Evolutionary conservation across 37 sponge, comb jelly and placozoan species (phyloP), one percentile per base, ranked within the genome.

Genomic region (Corticium candelabrum): DNA sequence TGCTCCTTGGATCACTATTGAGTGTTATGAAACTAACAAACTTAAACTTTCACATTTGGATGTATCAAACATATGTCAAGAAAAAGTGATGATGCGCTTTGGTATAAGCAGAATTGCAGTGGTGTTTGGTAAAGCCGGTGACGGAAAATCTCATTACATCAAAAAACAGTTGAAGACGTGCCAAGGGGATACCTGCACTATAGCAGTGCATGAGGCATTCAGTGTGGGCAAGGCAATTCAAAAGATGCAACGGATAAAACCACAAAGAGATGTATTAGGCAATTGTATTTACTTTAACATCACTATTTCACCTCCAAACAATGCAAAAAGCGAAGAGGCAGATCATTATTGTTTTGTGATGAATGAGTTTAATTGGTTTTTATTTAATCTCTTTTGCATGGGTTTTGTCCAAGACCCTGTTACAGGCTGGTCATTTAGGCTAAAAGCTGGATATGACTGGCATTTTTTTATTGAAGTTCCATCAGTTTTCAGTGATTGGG

Each of bases 341-440:
- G n/a, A 77, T 40, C 69, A 41, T 3, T 91, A 87, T 79, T 40
- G 74, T 3, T 70, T 85, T 37, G 67, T 87, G 37, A 85, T 90
- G 73, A 82, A 81, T 7, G 41, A 76, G 1, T 75, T 92, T 1
- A 75, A 80, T n/a, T 89, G 93, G 89, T 92, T 92, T 79, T 86
- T 92, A 76, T 92, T 89, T 79, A 80, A 88, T 68, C 76, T 92
- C 33, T 68, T 92, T 40, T 77, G 88, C 35, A 75, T 92, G 29
- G 93, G 93, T 38, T 92, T 88, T 86, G 93, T 92, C 50, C 86
- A 92, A 68, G 89, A 92, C 77, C 79, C 80, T 0, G 69, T 79
- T 57, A 89, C 82, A 75, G 93, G 93, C 2, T 40, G 37, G 38
- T 86, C 90, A 5, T 93, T 93, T 77, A 29, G 76, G 0, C 67